These are phyloP conservation scores for Cygnus buccinator DNA, from an alignment of 2,113 vertebrate species.

Conservation along the genomic window DNA sequence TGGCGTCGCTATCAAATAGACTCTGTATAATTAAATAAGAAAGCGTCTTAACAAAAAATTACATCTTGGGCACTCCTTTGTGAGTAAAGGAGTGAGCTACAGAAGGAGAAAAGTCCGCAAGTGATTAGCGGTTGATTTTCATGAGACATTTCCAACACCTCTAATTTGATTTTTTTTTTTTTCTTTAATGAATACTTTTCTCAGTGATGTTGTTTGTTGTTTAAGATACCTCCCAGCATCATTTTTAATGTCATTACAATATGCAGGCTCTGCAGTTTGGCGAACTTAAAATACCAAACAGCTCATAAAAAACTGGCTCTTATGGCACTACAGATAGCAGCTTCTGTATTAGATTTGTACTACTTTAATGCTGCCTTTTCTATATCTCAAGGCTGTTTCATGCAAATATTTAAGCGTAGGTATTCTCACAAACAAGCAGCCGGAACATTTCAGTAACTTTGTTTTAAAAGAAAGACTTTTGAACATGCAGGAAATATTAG, in stretches of 20 bases:
- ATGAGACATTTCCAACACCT: constrained; percentile 74
- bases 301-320: constrained; percentile 62
- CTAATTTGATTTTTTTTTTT: constrained; percentile 75
- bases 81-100: constrained; percentile 66
- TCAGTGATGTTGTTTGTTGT: constrained; percentile 69
- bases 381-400: constrained; percentile 62
- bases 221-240: constrained; percentile 72
- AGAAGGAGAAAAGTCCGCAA: constrained; percentile 63
- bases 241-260: constrained; percentile 71
- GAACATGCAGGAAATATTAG: constrained; percentile 74
- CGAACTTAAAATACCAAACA: constrained; percentile 66
- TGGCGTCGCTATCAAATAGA: constrained; percentile 70
- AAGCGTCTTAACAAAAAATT: constrained; percentile 68
- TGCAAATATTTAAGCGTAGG: constrained; percentile 68
- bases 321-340: constrained; percentile 70
- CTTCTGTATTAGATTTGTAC: constrained; percentile 69
- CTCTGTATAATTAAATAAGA: constrained; percentile 81
- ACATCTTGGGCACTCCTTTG: constrained; percentile 73
- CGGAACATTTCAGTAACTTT: constrained; percentile 51
- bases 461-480: constrained; percentile 70
- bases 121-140: constrained; percentile 75
- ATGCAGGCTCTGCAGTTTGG: constrained; percentile 61
- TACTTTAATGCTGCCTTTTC: constrained; percentile 54
- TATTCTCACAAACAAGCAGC: constrained; percentile 61
- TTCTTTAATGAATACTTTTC: constrained; percentile 75